Evolutionary conservation across 2,113 vertebrate genomes (phyloP), one percentile per base, ranked within the genome.

Genomic region (Donacobius atricapilla): DNA sequence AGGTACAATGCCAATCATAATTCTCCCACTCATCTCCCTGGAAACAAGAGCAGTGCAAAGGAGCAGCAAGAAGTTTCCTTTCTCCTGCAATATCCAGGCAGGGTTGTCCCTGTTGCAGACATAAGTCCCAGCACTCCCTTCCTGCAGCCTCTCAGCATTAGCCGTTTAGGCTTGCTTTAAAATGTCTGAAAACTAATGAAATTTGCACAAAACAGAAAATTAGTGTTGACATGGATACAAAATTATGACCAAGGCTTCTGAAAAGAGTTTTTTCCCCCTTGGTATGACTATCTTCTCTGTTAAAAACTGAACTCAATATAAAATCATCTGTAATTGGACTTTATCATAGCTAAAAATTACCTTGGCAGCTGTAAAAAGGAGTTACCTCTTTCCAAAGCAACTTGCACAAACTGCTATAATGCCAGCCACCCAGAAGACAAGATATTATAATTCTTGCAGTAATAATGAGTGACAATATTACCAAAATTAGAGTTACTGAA

Each of bases 131-230:
- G 44, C 0, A 7, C 47, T 83, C n/a, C 33, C 6, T 63, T 75
- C 47, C 30, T 37, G n/a, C 39, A 68, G 47, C 50, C 18, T 64
- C 35, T 66, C 70, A 25, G 47, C 21, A 31, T 35, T 40, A 73
- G 45, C 28, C 1, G 0, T 35, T 53, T 78, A 37, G 4, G 13
- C 27, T 82, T 63, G 19, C 23, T 85, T 83, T 83, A 66, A 90
- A 79, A 54, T n/a, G 24, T 18, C 65, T 35, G 53, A 54, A 84
- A 84, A 94, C 9, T 5, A 84, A 80, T 23, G 24, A 28, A 68
- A 39, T 78, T 50, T 58, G 42, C 48, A 84, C 47, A 72, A 68
- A 81, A 11, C 63, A 80, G 45, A 89, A 95, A 83, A 83, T 28
- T 7, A 37, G 25, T 23, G 30, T 37, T 77, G 51, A 70, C 24